phyloP scores from a whole-genome alignment of 64 coral and sea anemone species.

The Stichodactyla mertensii region DNA sequence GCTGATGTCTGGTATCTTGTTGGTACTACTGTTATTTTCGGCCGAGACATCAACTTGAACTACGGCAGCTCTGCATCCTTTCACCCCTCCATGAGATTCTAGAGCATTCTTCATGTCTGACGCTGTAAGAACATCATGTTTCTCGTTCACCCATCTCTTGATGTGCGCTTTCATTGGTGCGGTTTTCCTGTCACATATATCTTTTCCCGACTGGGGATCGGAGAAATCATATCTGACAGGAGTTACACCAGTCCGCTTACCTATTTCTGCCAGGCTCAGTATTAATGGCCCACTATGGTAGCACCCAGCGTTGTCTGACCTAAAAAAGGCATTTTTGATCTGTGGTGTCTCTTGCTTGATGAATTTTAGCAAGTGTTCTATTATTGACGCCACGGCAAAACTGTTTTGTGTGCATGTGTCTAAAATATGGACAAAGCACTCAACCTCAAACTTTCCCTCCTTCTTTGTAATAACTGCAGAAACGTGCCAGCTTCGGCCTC shows the following conservation, averaged over 20 bases:
- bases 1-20: conserved; percentile 4
- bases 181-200: conserved; percentile 39
- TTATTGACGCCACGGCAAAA: conserved; percentile 41
- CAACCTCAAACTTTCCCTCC: background rate
- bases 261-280: conserved; percentile 29
- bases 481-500: conserved; percentile 44
- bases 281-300: conserved; percentile 44
- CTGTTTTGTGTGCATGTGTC: conserved; percentile 38
- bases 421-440: conserved; percentile 33
- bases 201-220: conserved; percentile 48
- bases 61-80: conserved; percentile 17
- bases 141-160: conserved; percentile 42
- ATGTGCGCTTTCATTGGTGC: conserved; percentile 48
- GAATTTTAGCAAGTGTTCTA: conserved; percentile 23
- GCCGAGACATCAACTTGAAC: background rate
- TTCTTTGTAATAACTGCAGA: conserved; percentile 40
- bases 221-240: conserved; percentile 46
- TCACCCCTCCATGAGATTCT: conserved; percentile 41
- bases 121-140: conserved; percentile 31
- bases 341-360: conserved; percentile 7
- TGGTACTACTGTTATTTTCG: conserved; percentile 1
- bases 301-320: conserved; percentile 43
- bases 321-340: conserved; percentile 24
- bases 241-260: conserved; percentile 33
- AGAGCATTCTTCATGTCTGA: conserved; percentile 31